Evolutionary conservation across 2,113 vertebrate genomes (phyloP).

Genomic region (Cinclus cinclus): DNA sequence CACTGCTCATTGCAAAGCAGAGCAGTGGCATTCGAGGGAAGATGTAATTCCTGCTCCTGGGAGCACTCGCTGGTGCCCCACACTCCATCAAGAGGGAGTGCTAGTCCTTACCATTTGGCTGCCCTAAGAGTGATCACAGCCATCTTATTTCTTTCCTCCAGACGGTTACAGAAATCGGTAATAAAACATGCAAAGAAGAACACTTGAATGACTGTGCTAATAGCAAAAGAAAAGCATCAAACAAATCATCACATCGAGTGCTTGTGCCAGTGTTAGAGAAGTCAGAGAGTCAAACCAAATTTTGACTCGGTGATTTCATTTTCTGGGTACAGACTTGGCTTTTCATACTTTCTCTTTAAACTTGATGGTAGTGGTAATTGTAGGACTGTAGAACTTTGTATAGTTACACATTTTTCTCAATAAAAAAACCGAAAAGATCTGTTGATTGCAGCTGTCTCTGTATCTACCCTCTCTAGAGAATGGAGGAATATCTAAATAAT

Average conservation of each 20-base stretch:
- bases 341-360: conserved; percentile 22
- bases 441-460: conserved; percentile 54
- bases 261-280: not conserved
- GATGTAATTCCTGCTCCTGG: not conserved
- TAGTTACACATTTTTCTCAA: not conserved
- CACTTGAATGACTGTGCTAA: not conserved
- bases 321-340: not conserved
- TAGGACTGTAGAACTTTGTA: not conserved
- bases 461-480: conserved; percentile 47
- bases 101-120: not conserved
- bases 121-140: not conserved
- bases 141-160: not conserved
- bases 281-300: conserved; percentile 10
- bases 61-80: not conserved
- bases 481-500: conserved; percentile 68
- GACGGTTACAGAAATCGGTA: not conserved
- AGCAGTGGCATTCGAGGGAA: not conserved
- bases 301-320: not conserved
- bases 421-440: conserved; percentile 36
- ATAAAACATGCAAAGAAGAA: not conserved
- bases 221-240: not conserved
- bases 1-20: not conserved
- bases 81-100: not conserved
- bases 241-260: not conserved
- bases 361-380: not conserved